These are phyloP conservation scores for Unio pictorum DNA, from an alignment of 2,888 invertebrate genomes.

Conservation along the genomic window DNA sequence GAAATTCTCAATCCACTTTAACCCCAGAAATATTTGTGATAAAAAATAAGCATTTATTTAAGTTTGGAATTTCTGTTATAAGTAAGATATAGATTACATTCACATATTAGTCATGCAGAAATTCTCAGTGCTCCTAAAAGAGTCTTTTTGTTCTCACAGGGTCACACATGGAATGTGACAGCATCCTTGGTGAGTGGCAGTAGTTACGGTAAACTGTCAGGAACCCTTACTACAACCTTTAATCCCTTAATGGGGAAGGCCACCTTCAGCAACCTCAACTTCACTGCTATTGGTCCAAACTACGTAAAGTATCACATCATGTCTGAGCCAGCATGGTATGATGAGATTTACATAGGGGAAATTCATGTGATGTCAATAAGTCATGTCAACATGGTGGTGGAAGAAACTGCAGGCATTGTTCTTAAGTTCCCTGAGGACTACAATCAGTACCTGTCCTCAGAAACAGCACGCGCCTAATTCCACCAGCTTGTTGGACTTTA, in stretches of 20 bases:
- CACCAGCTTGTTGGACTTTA: slow-evolving; percentile 18
- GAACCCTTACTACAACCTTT: slow-evolving; percentile 24
- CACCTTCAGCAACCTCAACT: slow-evolving; percentile 33
- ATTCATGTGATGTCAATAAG: slow-evolving; percentile 20
- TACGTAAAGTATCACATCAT: slow-evolving; percentile 26
- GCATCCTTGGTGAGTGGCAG: slow-evolving; percentile 20
- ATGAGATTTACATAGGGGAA: not conserved
- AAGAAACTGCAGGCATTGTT: slow-evolving; percentile 18
- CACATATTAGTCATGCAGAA: no score
- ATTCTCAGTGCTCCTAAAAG: no score
- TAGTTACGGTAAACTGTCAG: slow-evolving; percentile 29
- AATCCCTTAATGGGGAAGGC: slow-evolving; percentile 34
- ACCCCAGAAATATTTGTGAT: no score
- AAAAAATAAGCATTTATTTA: no score
- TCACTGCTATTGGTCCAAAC: slow-evolving; percentile 42
- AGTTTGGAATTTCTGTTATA: no score
- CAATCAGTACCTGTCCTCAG: slow-evolving; percentile 12
- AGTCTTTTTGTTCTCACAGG: slow-evolving; percentile 15
- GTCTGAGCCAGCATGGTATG: slow-evolving; percentile 40
- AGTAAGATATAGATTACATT: no score
- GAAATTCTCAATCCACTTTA: no score
- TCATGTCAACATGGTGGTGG: slow-evolving; percentile 13
- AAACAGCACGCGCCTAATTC: slow-evolving; percentile 12
- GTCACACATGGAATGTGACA: slow-evolving; percentile 40
- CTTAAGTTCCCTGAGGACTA: slow-evolving; percentile 34